phyloP scores from a whole-genome alignment of 1,140 invertebrate species.

The Nasonia vitripennis region DNA sequence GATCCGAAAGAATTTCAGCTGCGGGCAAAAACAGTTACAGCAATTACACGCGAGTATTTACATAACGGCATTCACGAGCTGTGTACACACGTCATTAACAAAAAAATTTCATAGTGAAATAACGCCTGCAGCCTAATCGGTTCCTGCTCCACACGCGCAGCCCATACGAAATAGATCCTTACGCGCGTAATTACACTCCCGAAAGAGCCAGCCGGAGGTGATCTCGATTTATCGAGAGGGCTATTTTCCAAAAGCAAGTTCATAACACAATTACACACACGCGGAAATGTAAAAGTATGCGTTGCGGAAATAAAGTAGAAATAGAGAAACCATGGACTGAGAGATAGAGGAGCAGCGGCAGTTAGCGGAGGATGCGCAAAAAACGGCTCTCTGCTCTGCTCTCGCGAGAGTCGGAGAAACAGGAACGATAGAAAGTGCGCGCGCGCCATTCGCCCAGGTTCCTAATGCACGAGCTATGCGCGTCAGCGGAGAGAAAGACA shows the following conservation, averaged over 20 bases:
- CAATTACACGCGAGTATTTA: slow-evolving; percentile 18
- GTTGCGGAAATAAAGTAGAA: background rate
- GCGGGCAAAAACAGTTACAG: slow-evolving; percentile 24
- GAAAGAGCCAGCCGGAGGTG: background rate
- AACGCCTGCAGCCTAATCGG: slow-evolving; percentile 12
- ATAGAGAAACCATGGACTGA: slow-evolving; percentile 7
- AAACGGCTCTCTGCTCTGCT: background rate
- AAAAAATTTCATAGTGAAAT: slow-evolving; percentile 1
- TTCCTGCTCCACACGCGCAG: background rate
- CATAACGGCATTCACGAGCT: slow-evolving; percentile 24
- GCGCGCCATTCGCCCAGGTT: slow-evolving; percentile 6
- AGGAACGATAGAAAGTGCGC: slow-evolving; percentile 44
- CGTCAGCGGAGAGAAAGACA: background rate
- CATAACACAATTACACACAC: background rate
- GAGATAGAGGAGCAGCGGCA: background rate
- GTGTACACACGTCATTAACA: background rate
- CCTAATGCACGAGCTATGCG: background rate
- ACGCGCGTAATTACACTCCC: background rate
- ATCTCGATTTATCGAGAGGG: background rate
- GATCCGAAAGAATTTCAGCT: slow-evolving; percentile 14
- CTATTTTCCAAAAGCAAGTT: background rate
- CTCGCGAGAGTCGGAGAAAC: slow-evolving; percentile 3
- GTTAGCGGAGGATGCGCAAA: slow-evolving; percentile 19
- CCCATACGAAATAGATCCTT: background rate
- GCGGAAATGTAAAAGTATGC: background rate